Conservation (phyloP, 2,888 invertebrate species). For the Teinopalpus imperialis region DNA sequence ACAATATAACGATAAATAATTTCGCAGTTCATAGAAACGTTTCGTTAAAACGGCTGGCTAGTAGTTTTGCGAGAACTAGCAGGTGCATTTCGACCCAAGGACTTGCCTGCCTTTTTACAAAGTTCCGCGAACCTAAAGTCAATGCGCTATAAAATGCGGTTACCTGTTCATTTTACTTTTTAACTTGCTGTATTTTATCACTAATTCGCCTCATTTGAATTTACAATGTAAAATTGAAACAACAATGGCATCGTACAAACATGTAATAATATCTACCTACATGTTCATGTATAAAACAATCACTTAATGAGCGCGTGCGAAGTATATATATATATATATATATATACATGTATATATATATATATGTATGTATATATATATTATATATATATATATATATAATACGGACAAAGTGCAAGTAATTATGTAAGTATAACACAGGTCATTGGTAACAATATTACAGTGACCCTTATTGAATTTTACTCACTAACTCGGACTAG, state of each 20-base stretch:
- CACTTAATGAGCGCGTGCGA: constrained; percentile 14
- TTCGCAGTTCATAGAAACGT: too few relatives aligned
- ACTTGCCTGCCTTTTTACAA: constrained; percentile 34
- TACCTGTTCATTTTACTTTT: constrained; percentile 12
- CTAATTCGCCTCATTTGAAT: constrained; percentile 1
- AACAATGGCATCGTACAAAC: not conserved
- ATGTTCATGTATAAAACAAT: constrained; percentile 4
- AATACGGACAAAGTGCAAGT: constrained; percentile 38
- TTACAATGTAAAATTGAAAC: not conserved
- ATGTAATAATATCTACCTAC: constrained; percentile 2
- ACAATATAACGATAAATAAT: too few relatives aligned
- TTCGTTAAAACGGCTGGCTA: too few relatives aligned
- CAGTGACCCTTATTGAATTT: constrained; percentile 46
- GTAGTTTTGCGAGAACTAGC: constrained; percentile 32
- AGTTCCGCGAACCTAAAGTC: constrained; percentile 37
- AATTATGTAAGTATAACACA: constrained; percentile 66
- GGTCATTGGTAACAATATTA: constrained; percentile 63
- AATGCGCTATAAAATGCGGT: constrained; percentile 28
- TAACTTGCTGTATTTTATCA: constrained; percentile 9
- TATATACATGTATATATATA: too few relatives aligned
- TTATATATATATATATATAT: constrained; percentile 26
- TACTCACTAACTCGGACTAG: constrained; percentile 29
- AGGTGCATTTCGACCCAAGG: constrained; percentile 51
- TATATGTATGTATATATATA: too few relatives aligned
- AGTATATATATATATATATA: constrained; percentile 25